Evolutionary conservation across 2,113 vertebrate species (phyloP), one percentile per base, ranked within the genome.

Genomic region (Thinocorus orbignyianus): DNA sequence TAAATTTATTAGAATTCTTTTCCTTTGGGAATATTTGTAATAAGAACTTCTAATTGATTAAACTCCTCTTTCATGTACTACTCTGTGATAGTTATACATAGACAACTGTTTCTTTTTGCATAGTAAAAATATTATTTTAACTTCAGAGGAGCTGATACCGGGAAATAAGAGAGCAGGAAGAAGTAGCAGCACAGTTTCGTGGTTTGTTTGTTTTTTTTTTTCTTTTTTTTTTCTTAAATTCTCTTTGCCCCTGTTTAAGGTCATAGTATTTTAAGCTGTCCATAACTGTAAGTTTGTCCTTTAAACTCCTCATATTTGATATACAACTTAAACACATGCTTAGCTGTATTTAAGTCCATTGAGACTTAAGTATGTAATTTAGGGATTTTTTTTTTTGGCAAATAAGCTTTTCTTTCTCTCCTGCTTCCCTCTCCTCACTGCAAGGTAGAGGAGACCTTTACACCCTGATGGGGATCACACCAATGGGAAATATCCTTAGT

Each of bases 41-140:
- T 54, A 68, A 46, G 4, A 55, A 5, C 2, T 82, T 60, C 5
- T 74, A 3, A 41, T 46, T 41, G 19, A 28, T 76, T 62, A 68
- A 79, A n/a, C 25, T 22, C 9, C 2, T 44, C 1, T 51, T 84
- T 60, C 42, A 48, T 0, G 0, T 18, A 57, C 4, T 37, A 15
- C 13, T 77, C n/a, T 71, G 22, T 68, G 46, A 14, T 51, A n/a
- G 35, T 28, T 24, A 14, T 17, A 23, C 15, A 13, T 20, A 84
- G 14, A 37, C 15, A 39, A 9, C 6, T 93, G 25, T 19, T 84
- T 22, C 22, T 70, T 49, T 87, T 72, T 66, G 52, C 37, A 18
- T 30, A 24, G 11, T 37, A 18, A 42, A 69, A 66, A 2, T 10
- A 4, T 10, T 76, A 4, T 20, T 65, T 81, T 42, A 57, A 2